A percentile compares a stretch with the other conserved stretches of the same genome.
Conservation (phyloP, 2,797 vertebrate genomes). For the Megaceryle alcyon region DNA sequence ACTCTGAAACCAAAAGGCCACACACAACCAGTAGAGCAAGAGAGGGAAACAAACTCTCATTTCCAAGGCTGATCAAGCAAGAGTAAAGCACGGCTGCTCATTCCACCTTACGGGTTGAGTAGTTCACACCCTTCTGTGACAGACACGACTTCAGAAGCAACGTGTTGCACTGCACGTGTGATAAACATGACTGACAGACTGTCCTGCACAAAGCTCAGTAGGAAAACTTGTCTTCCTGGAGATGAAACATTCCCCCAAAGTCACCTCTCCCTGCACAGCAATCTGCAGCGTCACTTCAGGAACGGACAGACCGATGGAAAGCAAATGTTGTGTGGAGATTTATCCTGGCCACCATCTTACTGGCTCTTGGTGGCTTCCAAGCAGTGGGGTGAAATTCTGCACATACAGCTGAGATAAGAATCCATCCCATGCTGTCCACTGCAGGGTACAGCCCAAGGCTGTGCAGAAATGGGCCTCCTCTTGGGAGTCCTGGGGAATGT, state of each 20-base stretch:
- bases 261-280: neutral
- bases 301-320: neutral
- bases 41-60: neutral
- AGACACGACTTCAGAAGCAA: neutral
- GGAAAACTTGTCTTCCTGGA: neutral
- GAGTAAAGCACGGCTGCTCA: neutral
- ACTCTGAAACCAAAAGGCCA: conserved; percentile 38
- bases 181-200: neutral
- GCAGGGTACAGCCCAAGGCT: neutral
- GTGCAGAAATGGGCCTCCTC: accelerated
- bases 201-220: no score
- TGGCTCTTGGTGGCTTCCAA: neutral
- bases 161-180: neutral
- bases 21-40: neutral
- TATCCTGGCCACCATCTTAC: neutral
- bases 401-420: neutral
- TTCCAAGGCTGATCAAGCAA: conserved; percentile 17
- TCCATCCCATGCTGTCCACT: neutral
- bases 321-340: neutral
- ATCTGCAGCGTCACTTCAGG: neutral
- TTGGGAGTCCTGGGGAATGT: neutral
- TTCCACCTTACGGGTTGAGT: neutral
- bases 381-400: neutral
- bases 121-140: neutral
- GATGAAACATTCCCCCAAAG: neutral